Evolutionary conservation across 2,888 invertebrate genomes (phyloP), one percentile per base, ranked within the genome.

Genomic region (Ophion costatus): DNA sequence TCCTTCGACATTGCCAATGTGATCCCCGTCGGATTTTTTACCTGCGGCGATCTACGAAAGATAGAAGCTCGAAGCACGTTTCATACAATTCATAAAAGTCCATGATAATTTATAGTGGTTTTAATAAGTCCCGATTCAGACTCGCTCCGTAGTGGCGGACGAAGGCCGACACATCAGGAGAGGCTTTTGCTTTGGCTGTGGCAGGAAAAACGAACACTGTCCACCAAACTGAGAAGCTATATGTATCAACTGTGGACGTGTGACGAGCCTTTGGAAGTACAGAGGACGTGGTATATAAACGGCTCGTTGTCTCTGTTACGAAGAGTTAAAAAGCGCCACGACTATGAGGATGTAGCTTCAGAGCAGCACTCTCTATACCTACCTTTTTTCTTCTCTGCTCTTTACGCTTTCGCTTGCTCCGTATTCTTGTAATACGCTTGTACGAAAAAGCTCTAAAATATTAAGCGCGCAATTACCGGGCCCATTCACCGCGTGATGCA

Each of bases 391-490:
- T 57, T 61, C 42, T 24, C 69, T 61, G 5, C 57, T 66, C 64
- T 78, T 67, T 70, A 67, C 74, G 61, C 59, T 78, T 77, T 73
- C 67, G 20, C 84, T 75, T 80, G 42, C 75, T 75, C 51, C 64
- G 66, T 84, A 69, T 69, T 86, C 83, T 91, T 91, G 90, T 90
- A 90, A 91, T 90, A 91, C 90, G 91, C 93, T 91, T 92, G 91
- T 89, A 91, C 88, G 89, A 83, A 77, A 91, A 91, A 91, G 91
- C 91, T 90, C 92, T 93, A 91, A 93, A 93, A 93, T 93, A 93
- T 93, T 93, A 92, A 93, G 90, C 92, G 92, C 88, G 92, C 93
- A 93, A 93, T 93, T 93, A 93, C 93, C 91, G 89, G 89, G 88
- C 87, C 92, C 92, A 93, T 93, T 93, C 93, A 93, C 89, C 90